Evolutionary conservation across 2,113 vertebrate species (phyloP).

Genomic region (Paradoxurus hermaphroditus): DNA sequence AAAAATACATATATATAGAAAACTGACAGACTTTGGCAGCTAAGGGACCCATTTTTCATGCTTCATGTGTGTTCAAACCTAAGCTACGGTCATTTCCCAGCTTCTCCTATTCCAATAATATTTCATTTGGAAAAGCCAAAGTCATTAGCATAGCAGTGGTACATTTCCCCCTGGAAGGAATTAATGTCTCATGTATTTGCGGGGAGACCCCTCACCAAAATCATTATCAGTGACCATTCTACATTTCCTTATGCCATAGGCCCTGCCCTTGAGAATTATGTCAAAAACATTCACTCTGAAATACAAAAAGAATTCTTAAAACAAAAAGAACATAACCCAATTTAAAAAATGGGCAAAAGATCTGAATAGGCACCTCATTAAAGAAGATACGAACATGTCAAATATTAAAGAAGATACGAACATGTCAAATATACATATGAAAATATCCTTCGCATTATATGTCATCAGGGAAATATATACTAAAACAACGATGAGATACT

Average conservation of each 20-base stretch:
- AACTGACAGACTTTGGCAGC: neutral
- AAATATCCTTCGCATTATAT: neutral
- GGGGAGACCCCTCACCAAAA: neutral
- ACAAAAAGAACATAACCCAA: neutral
- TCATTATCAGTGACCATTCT: neutral
- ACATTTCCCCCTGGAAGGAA: neutral
- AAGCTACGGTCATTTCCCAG: neutral
- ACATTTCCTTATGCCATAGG: neutral
- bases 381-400: neutral
- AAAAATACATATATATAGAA: neutral
- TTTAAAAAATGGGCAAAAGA: neutral
- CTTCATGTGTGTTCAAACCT: neutral
- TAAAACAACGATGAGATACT: neutral
- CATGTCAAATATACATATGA: neutral
- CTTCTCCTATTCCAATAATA: neutral
- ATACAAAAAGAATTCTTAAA: neutral
- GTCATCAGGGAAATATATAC: neutral
- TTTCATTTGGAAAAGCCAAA: neutral
- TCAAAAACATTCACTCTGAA: neutral
- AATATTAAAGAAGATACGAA: neutral
- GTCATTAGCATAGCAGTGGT: neutral
- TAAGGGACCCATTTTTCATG: neutral
- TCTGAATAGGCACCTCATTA: neutral
- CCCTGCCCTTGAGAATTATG: neutral
- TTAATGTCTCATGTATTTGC: neutral